A percentile compares a stretch with the other conserved stretches of the same genome.
Evolutionary conservation across 2,797 vertebrate genomes (phyloP).

Genomic region (Trichosurus vulpecula): DNA sequence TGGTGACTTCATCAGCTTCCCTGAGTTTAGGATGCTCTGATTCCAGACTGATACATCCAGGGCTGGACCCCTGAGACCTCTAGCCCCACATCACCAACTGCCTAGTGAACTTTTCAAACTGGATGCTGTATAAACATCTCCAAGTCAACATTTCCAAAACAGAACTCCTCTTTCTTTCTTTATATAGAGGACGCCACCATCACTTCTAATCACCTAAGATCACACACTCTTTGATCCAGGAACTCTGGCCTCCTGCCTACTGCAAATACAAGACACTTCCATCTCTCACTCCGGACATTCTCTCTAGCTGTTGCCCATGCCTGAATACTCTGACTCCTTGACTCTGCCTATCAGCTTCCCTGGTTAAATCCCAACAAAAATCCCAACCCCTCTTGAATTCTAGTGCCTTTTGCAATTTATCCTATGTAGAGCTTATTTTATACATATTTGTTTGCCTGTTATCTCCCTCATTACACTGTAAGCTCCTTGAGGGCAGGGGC

Average conservation of each 20-base stretch:
- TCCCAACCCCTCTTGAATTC: not conserved
- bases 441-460: not conserved
- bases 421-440: not conserved
- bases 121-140: not conserved
- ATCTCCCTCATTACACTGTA: too few species aligned
- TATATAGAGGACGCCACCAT: not conserved
- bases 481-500: not conserved
- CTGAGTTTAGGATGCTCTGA: not conserved
- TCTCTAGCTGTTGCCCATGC: not conserved
- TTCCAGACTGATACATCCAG: not conserved
- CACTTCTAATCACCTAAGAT: not conserved
- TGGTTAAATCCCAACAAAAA: not conserved
- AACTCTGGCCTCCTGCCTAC: too few species aligned
- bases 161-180: not conserved
- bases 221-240: not conserved
- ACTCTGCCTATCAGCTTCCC: not conserved
- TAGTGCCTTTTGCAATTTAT: not conserved
- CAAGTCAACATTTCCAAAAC: not conserved
- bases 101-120: not conserved
- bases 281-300: not conserved
- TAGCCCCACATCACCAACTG: not conserved
- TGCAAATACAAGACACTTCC: not conserved
- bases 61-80: not conserved
- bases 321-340: not conserved
- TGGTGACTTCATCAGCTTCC: not conserved